These are phyloP conservation scores for Plutomurus gul DNA, from an alignment of 1,140 invertebrate genomes.

Conservation along the genomic window DNA sequence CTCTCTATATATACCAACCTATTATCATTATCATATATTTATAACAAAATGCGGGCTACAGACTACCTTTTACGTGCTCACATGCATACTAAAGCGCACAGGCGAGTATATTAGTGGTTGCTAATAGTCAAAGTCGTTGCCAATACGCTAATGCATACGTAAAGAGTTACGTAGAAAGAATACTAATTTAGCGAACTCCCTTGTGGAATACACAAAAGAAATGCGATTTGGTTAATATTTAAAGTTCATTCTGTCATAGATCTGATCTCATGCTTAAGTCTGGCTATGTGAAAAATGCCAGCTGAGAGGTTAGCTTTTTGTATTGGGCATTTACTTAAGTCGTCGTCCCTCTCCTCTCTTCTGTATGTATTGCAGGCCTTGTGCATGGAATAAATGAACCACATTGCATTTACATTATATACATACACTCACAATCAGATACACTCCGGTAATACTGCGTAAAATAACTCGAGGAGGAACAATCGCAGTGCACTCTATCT, in stretches of 20 bases:
- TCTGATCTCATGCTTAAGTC: not conserved
- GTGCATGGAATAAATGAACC: no score
- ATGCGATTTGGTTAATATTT: not conserved
- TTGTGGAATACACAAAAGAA: slow-evolving; percentile 17
- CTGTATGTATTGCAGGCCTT: not conserved
- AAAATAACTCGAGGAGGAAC: no score
- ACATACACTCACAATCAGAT: not conserved
- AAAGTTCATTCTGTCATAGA: not conserved
- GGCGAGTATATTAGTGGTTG: no score
- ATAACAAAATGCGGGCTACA: no score
- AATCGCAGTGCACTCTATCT: not conserved
- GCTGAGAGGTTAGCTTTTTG: not conserved
- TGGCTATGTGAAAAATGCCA: not conserved
- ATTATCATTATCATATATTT: no score
- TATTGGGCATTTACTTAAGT: no score
- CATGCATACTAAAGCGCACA: not conserved
- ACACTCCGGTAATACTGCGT: not conserved
- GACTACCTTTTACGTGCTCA: not conserved
- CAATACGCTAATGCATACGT: not conserved
- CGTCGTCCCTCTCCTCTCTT: no score
- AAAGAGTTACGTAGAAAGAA: not conserved
- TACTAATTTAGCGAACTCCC: not conserved
- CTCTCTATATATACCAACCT: no score
- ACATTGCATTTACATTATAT: no score
- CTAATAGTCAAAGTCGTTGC: not conserved